Base-by-base conservation (phyloP, 2,797 vertebrate species). In the Nannoperca australis region DNA sequence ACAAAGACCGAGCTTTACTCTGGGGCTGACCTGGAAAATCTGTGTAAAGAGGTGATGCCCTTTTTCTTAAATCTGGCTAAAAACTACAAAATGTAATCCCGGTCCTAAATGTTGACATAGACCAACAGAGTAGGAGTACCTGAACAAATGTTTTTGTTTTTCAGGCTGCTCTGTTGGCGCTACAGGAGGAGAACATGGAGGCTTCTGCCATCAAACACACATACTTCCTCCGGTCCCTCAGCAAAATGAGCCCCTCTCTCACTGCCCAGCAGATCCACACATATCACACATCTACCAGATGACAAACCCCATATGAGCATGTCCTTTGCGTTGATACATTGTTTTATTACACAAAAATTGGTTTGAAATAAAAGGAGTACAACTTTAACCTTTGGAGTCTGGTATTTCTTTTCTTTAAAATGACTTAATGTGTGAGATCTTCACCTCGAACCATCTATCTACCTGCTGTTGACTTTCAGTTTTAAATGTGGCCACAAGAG, bases 21-120 rank as follows among this genome's bases (percentile, higher is more conserved):
- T 81, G 98, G 98, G 89, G 98, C 98, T 7, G 98, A 99, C 82
- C 91, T 98, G 87, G 94, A 96, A 88, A 98, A 96, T 89, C 95
- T 99, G 3, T 99, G 98, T 81, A 98, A 95, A 94, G 98, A 99
- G 96, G 98, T 99, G 92, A 81, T 0, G 12, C 0, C 0, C 34
- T 27, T 58, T 42, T 73, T 58, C 5, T 47, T 10, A 49, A 45
- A 65, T 2, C 13, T 38, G 13, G 0, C 30, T 64, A 7, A 24
- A 36, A 54, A 51, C 63, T 51, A 6, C 54, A 45, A 51, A 50
- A 51, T 17, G 22, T 38, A 15, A 68, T 24, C 34, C 15, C 8
- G 1, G 32, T 14, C 4, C 27, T 14, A n/a, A 62, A 59, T 30
- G 15, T 13, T 44, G 8, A 59, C 36, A 13, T 7, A 17, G 30